These are phyloP conservation scores for Echeneis naucrates DNA, from an alignment of 2,797 vertebrate species.

Conservation along the genomic window DNA sequence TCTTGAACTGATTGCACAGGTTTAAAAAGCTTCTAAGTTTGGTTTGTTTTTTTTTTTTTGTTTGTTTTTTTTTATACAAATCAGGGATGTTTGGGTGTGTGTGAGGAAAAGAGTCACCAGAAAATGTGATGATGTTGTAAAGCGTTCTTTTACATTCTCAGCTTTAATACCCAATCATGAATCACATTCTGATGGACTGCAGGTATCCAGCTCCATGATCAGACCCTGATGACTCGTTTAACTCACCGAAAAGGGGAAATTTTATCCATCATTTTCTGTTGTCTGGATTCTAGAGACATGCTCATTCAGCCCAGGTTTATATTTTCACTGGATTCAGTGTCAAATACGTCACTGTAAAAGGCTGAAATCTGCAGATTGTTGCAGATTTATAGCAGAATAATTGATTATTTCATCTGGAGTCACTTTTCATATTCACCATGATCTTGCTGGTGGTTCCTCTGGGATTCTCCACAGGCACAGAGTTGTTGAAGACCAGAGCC, in stretches of 20 bases:
- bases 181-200: too few species aligned
- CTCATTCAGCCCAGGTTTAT: too few species aligned
- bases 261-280: too few species aligned
- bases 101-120: neutral
- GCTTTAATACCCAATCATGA: neutral
- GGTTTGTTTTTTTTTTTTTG: neutral
- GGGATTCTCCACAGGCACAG: conserved; percentile 95
- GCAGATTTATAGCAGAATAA: neutral
- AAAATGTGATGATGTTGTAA: neutral
- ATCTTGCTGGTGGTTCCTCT: conserved; percentile 96
- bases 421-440: conserved; percentile 83
- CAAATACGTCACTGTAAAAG: neutral
- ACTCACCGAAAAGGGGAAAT: too few species aligned
- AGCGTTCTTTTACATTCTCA: neutral
- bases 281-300: too few species aligned
- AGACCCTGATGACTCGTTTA: too few species aligned
- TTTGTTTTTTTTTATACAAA: conserved; percentile 25
- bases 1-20: conserved; percentile 18
- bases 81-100: neutral
- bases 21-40: neutral
- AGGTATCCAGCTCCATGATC: too few species aligned
- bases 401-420: too few species aligned
- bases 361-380: neutral
- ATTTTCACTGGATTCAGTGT: too few species aligned
- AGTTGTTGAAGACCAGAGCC: conserved; percentile 97